Evolutionary conservation across 2,797 vertebrate species (phyloP), one percentile per base, ranked within the genome.

Genomic region (Clarias laeviceps): DNA sequence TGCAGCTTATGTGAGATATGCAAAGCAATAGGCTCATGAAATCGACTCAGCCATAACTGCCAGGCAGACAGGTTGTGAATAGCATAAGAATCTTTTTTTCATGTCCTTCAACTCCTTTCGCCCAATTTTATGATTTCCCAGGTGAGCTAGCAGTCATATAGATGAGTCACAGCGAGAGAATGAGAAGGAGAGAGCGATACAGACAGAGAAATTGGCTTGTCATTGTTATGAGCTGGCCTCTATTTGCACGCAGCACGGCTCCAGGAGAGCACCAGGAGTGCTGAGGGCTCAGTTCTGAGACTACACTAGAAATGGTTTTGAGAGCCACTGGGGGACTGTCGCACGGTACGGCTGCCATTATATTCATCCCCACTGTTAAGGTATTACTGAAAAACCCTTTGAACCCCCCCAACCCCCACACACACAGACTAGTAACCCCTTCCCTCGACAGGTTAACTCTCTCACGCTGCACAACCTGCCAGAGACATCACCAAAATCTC

Each of bases 51-150:
- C 62, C 74, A 59, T 68, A 78, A 78, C 83, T 78, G 74, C 22
- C 17, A 78, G 29, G 64, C 18, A 62, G 57, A 50, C 50, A 54
- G 27, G 65, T 18, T 79, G 40, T 72, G 27, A 72, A 80, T 57
- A 64, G 37, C 24, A 80, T 80, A 62, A 85, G 54, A 29, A 77
- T 34, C 65, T 37, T 61, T 69, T 79, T 74, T 74, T 61, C 5
- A 80, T 34, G 77, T 80, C 77, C 37, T 80, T 79, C 76, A 79
- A 79, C 77, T 79, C 57, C 37, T 80, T 85, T 85, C 40, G 77
- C 56, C 73, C 72, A 82, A 86, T 82, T 80, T 77, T 86, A 65
- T 79, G 74, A 83, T 86, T 86, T 86, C 74, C 81, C 85, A 78
- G 81, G 85, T 83, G 81, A 83, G 57, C 57, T 50, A 79, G 64